Conservation (phyloP, 1,140 invertebrate species). For the Eulimnadia texana region DNA sequence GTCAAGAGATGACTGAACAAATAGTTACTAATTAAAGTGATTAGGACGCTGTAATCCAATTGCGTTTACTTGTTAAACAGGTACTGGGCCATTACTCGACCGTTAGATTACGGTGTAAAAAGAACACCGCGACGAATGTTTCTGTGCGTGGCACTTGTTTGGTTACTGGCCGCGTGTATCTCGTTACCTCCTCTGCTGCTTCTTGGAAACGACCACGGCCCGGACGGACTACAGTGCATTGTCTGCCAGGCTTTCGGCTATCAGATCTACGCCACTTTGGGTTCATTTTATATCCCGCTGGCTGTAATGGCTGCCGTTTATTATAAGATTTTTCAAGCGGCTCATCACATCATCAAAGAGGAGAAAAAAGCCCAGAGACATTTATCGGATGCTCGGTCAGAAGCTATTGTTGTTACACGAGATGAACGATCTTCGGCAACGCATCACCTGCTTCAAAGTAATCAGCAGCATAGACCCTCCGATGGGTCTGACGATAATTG, state of each 20-base stretch:
- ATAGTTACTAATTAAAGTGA: no score
- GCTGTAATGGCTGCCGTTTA: slow-evolving; percentile 80
- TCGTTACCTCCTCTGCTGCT: slow-evolving; percentile 74
- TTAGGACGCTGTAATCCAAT: no score
- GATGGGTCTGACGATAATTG: no score
- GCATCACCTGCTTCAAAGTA: not conserved
- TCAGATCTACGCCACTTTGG: slow-evolving; percentile 77
- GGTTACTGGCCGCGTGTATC: slow-evolving; percentile 75
- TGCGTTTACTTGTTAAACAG: slow-evolving; percentile 24
- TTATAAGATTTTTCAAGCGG: slow-evolving; percentile 76
- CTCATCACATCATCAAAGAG: slow-evolving; percentile 65
- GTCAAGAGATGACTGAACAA: no score
- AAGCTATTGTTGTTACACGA: slow-evolving; percentile 11
- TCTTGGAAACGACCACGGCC: slow-evolving; percentile 63
- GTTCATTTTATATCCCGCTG: slow-evolving; percentile 77
- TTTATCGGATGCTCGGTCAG: slow-evolving; percentile 43
- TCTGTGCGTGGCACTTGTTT: slow-evolving; percentile 67
- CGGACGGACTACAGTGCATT: slow-evolving; percentile 48
- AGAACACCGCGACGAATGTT: slow-evolving; percentile 69
- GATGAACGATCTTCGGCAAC: slow-evolving; percentile 19
- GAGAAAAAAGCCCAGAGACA: slow-evolving; percentile 69
- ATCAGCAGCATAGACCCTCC: no score
- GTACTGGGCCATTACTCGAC: slow-evolving; percentile 82
- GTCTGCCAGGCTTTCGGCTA: slow-evolving; percentile 69
- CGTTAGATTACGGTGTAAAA: slow-evolving; percentile 74